A percentile compares a stretch with the other conserved stretches of the same genome.
These are phyloP conservation scores for Cacoxenus indagator DNA, from an alignment of 2,888 invertebrate species.

Conservation along the genomic window DNA sequence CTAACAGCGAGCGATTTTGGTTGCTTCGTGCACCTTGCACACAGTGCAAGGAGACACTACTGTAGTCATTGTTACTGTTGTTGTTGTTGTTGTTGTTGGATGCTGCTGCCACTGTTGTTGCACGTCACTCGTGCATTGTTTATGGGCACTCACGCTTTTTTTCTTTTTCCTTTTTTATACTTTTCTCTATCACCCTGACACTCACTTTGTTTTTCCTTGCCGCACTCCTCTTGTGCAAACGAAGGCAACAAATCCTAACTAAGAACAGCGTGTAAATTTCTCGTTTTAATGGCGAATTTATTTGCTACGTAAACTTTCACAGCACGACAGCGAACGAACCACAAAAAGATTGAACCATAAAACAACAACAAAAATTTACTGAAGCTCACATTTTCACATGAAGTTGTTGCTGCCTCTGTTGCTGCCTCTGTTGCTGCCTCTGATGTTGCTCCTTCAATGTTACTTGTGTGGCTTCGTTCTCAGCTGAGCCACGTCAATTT, in stretches of 20 bases:
- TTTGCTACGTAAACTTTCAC: conserved; percentile 46
- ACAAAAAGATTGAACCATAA: background rate
- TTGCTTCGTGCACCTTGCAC: background rate
- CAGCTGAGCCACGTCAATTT: conserved; percentile 29
- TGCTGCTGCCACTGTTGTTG: conserved; percentile 1
- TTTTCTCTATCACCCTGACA: background rate
- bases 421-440: background rate
- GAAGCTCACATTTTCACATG: background rate
- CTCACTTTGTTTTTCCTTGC: background rate
- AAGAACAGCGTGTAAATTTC: conserved; percentile 46
- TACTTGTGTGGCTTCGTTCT: background rate
- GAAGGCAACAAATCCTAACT: conserved; percentile 32
- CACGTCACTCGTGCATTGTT: conserved; percentile 15
- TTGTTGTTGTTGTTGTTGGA: conserved; percentile 5
- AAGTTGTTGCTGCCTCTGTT: conserved; percentile 11
- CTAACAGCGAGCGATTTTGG: background rate
- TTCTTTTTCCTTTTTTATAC: background rate
- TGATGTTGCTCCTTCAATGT: background rate
- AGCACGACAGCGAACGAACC: background rate
- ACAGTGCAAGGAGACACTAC: background rate
- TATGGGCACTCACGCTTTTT: background rate
- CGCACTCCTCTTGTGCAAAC: conserved; percentile 12
- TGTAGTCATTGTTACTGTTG: background rate
- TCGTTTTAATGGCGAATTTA: conserved; percentile 53
- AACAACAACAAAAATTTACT: background rate